Percentiles rank a stretch among this genome's conserved stretches.
phyloP scores from a whole-genome alignment of 2,113 vertebrate species.

The Glareola pratincola region DNA sequence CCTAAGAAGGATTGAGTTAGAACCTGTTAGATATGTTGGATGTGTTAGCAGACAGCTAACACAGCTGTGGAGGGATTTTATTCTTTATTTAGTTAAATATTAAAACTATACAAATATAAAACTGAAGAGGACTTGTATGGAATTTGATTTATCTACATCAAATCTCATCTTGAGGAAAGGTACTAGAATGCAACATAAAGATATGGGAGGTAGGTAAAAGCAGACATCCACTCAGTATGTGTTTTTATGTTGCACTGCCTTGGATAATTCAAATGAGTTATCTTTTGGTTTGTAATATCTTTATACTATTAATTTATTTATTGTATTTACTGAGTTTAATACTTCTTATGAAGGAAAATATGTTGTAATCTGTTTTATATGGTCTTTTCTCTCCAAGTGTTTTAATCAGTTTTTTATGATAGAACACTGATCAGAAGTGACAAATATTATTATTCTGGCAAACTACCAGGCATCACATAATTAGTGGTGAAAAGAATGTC shows the following conservation, averaged over 20 bases:
- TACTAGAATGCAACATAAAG: background rate
- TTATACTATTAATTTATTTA: background rate
- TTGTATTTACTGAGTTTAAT: background rate
- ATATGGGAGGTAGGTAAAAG: background rate
- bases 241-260: background rate
- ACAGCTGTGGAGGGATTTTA: fast-evolving
- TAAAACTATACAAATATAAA: background rate
- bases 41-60: background rate
- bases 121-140: background rate
- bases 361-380: background rate
- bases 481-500: background rate
- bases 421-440: constrained; percentile 33
- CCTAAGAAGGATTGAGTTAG: background rate
- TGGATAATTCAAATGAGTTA: background rate
- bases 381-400: background rate
- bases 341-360: background rate
- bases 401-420: background rate
- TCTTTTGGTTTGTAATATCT: background rate
- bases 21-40: background rate
- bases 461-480: constrained; percentile 12
- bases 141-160: background rate
- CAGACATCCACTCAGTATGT: background rate
- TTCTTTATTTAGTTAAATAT: background rate
- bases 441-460: constrained; percentile 16
- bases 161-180: background rate